Evolutionary conservation across 2,113 vertebrate genomes (phyloP).

Genomic region (Heteronetta atricapilla): DNA sequence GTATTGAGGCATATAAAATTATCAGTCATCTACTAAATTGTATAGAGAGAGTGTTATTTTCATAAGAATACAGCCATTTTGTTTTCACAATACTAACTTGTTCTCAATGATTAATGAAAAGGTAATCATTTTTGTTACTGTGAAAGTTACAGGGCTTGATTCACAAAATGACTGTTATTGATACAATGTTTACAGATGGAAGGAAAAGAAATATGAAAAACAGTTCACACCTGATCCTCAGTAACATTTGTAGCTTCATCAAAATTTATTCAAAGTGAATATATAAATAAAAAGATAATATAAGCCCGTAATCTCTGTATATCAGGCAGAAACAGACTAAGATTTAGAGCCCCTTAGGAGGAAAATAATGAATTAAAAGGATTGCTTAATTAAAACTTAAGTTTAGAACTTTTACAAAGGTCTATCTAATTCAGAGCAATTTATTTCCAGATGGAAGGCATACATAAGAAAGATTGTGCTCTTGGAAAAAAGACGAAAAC

Average conservation of each 20-base stretch:
- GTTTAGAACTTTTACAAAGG: slow-evolving; percentile 34
- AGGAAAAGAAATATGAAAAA: background rate
- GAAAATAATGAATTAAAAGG: slow-evolving; percentile 51
- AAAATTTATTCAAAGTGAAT: background rate
- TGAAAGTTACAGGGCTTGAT: background rate
- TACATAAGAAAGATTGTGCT: background rate
- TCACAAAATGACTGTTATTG: background rate
- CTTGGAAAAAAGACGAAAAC: background rate
- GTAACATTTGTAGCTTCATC: background rate
- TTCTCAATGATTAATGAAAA: slow-evolving; percentile 7
- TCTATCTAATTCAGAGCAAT: slow-evolving; percentile 6
- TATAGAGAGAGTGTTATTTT: background rate
- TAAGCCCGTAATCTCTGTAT: slow-evolving; percentile 3
- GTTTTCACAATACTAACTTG: background rate
- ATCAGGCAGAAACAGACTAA: slow-evolving; percentile 2
- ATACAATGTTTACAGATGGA: background rate
- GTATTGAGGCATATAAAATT: background rate
- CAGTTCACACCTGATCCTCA: background rate
- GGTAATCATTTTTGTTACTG: background rate
- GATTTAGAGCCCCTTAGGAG: slow-evolving; percentile 25
- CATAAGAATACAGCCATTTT: background rate
- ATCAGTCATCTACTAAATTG: background rate
- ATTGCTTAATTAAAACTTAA: slow-evolving; percentile 52
- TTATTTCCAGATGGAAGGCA: slow-evolving; percentile 25
- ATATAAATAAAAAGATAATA: slow-evolving; percentile 23